These are phyloP conservation scores for Phylloscopus trochiloides DNA, from an alignment of 2,113 vertebrate species.

Conservation along the genomic window DNA sequence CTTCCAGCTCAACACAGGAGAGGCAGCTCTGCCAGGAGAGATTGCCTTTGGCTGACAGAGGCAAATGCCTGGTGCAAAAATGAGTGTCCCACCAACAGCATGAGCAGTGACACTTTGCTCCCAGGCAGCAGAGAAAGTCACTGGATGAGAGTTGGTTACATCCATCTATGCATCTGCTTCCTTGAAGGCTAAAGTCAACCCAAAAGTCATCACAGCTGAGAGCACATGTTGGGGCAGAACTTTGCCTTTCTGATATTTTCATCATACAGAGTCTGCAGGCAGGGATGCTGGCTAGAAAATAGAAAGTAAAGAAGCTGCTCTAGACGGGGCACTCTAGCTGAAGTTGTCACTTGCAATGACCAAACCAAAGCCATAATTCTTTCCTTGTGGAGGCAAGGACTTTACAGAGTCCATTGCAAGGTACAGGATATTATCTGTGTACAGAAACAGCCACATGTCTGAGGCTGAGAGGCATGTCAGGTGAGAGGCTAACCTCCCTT, in stretches of 20 bases:
- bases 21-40: background rate
- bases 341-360: background rate
- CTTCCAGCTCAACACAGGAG: background rate
- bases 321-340: background rate
- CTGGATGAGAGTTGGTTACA: background rate
- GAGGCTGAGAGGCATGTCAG: background rate
- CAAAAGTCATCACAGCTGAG: background rate
- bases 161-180: background rate
- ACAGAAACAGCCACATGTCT: background rate
- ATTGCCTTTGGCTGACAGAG: background rate
- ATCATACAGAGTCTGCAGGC: background rate
- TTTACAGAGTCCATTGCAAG: background rate
- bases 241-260: background rate
- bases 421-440: background rate
- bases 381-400: background rate
- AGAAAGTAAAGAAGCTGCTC: background rate
- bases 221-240: background rate
- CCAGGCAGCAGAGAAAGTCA: background rate
- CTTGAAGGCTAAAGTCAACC: background rate
- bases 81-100: background rate
- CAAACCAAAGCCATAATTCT: background rate
- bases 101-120: background rate
- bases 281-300: background rate
- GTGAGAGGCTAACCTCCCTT: background rate
- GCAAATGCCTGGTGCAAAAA: background rate